Evolutionary conservation across 2,113 vertebrate genomes (phyloP).

Genomic region (Rafetus swinhoei): DNA sequence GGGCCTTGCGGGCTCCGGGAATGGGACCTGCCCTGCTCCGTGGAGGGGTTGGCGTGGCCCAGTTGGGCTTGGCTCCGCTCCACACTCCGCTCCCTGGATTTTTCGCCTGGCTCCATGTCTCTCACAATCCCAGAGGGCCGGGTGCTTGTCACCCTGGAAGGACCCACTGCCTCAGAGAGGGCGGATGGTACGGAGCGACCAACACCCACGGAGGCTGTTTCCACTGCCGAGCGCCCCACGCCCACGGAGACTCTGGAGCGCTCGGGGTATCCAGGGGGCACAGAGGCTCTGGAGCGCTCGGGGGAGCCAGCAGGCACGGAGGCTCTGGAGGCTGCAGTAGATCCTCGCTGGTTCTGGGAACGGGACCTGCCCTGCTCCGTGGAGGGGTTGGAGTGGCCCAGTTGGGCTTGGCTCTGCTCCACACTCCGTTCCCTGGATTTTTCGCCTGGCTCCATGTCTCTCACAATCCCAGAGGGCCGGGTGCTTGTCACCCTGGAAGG

Average conservation of each 20-base stretch:
- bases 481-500: not conserved
- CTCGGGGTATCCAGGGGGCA: not conserved
- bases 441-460: too few species aligned
- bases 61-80: too few species aligned
- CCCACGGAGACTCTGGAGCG: not conserved
- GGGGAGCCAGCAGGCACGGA: not conserved
- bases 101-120: too few species aligned
- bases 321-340: not conserved
- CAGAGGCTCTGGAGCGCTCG: not conserved
- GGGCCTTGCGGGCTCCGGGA: not conserved
- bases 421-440: not conserved
- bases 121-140: not conserved
- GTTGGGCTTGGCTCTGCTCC: too few species aligned
- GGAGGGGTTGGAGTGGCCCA: too few species aligned
- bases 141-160: not conserved
- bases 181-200: not conserved
- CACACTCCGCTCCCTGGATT: too few species aligned
- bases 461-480: not conserved
- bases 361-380: too few species aligned
- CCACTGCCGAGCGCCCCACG: not conserved
- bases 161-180: not conserved
- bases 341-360: not conserved
- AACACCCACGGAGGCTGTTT: not conserved
- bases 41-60: too few species aligned
- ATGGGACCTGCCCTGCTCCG: too few species aligned